phyloP scores from a whole-genome alignment of 2,888 invertebrate genomes.

The Dasysyrphus albostriatus region DNA sequence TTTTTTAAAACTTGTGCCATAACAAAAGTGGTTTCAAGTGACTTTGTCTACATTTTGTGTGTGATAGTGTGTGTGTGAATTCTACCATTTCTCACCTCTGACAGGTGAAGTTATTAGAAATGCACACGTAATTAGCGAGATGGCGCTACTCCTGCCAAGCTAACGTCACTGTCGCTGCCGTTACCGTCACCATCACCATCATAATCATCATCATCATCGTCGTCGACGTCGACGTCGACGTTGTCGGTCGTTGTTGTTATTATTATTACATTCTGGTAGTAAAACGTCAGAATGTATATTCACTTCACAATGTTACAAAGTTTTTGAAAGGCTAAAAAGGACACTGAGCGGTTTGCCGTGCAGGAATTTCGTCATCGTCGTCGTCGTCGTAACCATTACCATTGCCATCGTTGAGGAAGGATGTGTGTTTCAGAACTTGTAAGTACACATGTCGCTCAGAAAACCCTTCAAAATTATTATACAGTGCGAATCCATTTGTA shows the following conservation, averaged over 20 bases:
- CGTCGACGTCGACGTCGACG: constrained; percentile 1
- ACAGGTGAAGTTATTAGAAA: constrained; percentile 75
- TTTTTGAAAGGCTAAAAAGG: constrained; percentile 59
- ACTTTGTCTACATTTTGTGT: constrained; percentile 30
- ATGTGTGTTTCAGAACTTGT: constrained; percentile 47
- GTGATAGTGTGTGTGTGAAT: constrained; percentile 1
- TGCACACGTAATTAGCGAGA: constrained; percentile 76
- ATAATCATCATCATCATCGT: constrained; percentile 16
- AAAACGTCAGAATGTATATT: constrained; percentile 63
- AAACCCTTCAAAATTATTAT: constrained; percentile 67
- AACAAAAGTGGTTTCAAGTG: constrained; percentile 51
- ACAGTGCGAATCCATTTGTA: constrained; percentile 17
- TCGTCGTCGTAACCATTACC: not conserved
- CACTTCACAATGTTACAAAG: constrained; percentile 51
- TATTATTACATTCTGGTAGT: constrained; percentile 31
- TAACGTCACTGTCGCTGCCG: constrained; percentile 28
- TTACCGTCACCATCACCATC: constrained; percentile 20
- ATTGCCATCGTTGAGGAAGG: not conserved
- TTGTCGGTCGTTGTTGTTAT: constrained; percentile 7
- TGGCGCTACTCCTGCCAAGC: constrained; percentile 64
- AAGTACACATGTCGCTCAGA: constrained; percentile 72
- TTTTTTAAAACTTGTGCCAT: constrained; percentile 1
- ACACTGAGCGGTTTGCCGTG: constrained; percentile 62
- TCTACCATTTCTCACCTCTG: constrained; percentile 39
- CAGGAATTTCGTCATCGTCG: constrained; percentile 17